Conservation (phyloP, 2,888 invertebrate genomes). For the Portevinia maculata region DNA sequence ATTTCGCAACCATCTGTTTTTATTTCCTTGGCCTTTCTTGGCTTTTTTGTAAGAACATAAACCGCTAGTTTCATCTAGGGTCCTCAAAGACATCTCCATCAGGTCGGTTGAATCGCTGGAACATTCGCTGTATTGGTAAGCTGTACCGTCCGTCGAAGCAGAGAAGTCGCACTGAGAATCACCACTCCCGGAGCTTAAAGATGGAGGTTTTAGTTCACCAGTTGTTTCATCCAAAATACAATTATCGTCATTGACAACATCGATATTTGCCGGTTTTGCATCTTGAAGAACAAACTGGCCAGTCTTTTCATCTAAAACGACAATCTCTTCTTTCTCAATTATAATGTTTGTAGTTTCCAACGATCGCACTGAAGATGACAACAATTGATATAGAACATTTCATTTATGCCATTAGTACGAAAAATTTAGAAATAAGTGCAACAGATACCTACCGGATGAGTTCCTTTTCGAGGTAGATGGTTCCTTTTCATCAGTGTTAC, state of each 20-base stretch:
- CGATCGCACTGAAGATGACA: not conserved
- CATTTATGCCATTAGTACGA: constrained; percentile 16
- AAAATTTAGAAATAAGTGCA: constrained; percentile 5
- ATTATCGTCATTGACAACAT: not conserved
- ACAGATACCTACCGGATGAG: constrained; percentile 1
- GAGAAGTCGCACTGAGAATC: constrained; percentile 8
- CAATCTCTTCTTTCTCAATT: constrained; percentile 4
- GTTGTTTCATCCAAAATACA: too few species aligned
- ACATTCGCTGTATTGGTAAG: not conserved
- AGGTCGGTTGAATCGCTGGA: too few species aligned
- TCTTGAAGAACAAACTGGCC: constrained; percentile 1
- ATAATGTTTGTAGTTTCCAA: constrained; percentile 14
- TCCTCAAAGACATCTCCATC: too few species aligned
- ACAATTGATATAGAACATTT: constrained; percentile 2
- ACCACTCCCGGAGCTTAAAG: not conserved
- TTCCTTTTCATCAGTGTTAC: constrained; percentile 1
- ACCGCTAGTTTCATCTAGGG: too few species aligned
- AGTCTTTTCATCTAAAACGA: too few species aligned
- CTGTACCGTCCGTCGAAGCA: constrained; percentile 1
- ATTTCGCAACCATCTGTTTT: constrained; percentile 11
- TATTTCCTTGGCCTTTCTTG: too few species aligned
- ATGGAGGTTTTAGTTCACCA: constrained; percentile 4
- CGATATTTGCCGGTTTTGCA: constrained; percentile 3
- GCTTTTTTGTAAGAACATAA: too few species aligned
- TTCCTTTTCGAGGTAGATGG: constrained; percentile 1